Conservation (phyloP, 2,888 invertebrate genomes). For the Eristalis intricaria region DNA sequence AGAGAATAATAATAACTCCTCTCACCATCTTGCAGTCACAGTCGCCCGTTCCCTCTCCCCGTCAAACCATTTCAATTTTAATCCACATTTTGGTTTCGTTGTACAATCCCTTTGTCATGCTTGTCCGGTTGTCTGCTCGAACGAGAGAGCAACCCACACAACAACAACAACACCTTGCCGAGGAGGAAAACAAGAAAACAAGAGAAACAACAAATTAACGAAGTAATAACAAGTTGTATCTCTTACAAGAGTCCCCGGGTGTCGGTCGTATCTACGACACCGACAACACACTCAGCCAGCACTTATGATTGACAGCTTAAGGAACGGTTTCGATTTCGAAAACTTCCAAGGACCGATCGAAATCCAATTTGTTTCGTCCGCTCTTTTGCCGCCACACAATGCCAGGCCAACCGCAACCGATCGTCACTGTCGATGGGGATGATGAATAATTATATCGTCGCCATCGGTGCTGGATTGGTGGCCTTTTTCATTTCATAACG, state of each 20-base stretch:
- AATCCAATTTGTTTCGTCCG: conserved; percentile 56
- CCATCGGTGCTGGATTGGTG: conserved; percentile 47
- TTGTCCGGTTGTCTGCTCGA: background rate
- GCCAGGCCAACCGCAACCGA: conserved; percentile 39
- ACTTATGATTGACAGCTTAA: conserved; percentile 68
- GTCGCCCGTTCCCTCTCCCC: background rate
- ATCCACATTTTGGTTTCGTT: conserved; percentile 36
- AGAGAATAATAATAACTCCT: background rate
- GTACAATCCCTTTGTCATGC: conserved; percentile 27
- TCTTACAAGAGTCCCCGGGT: conserved; percentile 38
- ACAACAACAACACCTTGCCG: background rate
- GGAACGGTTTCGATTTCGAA: conserved; percentile 41
- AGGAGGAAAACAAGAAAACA: background rate
- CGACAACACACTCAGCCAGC: conserved; percentile 38
- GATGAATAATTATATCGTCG: conserved; percentile 67
- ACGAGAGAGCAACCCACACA: conserved; percentile 1
- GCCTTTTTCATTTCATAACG: conserved; percentile 45
- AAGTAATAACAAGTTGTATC: conserved; percentile 63
- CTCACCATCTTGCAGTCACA: conserved; percentile 16
- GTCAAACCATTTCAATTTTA: conserved; percentile 8
- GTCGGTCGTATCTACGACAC: conserved; percentile 13
- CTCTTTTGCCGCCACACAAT: conserved; percentile 28
- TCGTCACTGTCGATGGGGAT: conserved; percentile 52
- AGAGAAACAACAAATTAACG: conserved; percentile 46
- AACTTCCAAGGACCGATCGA: conserved; percentile 42